Percentiles rank a stretch among this genome's conserved stretches.
These are phyloP conservation scores for Oedothorax gibbosus DNA, from an alignment of 1,140 invertebrate species.

Conservation along the genomic window DNA sequence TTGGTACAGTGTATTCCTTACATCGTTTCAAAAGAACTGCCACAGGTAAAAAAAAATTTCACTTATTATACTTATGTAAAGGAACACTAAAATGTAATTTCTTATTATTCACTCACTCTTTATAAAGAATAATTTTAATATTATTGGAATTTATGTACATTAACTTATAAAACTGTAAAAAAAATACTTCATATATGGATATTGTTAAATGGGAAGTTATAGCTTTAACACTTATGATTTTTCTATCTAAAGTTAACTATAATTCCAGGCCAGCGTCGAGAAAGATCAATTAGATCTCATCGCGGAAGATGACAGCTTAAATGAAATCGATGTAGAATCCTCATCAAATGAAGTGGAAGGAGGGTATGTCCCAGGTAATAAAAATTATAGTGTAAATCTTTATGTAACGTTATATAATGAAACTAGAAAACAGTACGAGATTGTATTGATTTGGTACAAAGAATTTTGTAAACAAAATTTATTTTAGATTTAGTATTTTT, in stretches of 20 bases:
- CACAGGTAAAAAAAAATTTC: constrained; percentile 1
- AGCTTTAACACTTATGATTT: too few species aligned
- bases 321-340: constrained; percentile 23
- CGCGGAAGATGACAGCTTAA: constrained; percentile 40
- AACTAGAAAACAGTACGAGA: not conserved
- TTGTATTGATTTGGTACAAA: too few species aligned
- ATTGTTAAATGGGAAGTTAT: too few species aligned
- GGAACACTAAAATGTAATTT: not conserved
- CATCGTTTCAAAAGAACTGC: constrained; percentile 16
- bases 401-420: not conserved
- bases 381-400: not conserved
- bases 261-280: not conserved
- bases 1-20: not conserved
- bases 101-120: not conserved
- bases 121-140: constrained; percentile 5
- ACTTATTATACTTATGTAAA: too few species aligned
- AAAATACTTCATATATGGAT: too few species aligned
- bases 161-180: too few species aligned
- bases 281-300: constrained; percentile 53
- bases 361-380: constrained; percentile 42
- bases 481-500: too few species aligned
- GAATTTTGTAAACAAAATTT: too few species aligned
- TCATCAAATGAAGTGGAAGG: constrained; percentile 30
- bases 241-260: too few species aligned
- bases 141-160: not conserved